Evolutionary conservation across 2,113 vertebrate genomes (phyloP).

Genomic region (Ptilorrhoa leucosticta): DNA sequence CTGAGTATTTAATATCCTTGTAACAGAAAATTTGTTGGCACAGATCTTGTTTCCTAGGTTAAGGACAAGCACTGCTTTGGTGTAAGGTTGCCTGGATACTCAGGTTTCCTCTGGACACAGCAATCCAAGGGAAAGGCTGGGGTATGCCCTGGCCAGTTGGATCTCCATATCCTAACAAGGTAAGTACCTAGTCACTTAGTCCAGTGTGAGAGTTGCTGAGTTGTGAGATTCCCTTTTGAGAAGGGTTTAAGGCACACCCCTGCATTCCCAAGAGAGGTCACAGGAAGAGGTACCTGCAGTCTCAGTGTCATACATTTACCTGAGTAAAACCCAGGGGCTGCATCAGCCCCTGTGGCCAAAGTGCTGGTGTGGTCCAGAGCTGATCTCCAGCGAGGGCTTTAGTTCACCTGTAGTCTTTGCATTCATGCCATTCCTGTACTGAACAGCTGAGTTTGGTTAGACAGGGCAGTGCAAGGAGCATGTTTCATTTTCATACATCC

Average conservation of each 20-base stretch:
- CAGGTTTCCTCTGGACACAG: background rate
- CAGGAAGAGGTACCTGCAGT: background rate
- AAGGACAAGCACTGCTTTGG: background rate
- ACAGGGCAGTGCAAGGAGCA: background rate
- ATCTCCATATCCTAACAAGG: background rate
- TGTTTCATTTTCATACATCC: background rate
- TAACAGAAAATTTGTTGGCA: background rate
- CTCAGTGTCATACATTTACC: rapidly evolving
- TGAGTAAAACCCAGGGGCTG: background rate
- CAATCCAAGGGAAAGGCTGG: background rate
- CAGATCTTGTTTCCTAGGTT: background rate
- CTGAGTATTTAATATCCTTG: background rate
- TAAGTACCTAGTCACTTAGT: rapidly evolving
- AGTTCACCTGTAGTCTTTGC: background rate
- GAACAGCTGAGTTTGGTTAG: background rate
- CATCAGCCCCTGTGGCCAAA: background rate
- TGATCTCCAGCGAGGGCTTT: rapidly evolving
- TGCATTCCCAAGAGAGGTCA: background rate
- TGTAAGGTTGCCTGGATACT: background rate
- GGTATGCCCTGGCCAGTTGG: background rate
- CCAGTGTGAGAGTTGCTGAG: background rate
- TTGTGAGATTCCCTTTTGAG: background rate
- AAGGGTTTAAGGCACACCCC: background rate
- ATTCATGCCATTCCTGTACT: background rate
- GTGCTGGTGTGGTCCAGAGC: background rate